phyloP scores from a whole-genome alignment of 2,888 invertebrate genomes.

The Xanthorhoe designata region DNA sequence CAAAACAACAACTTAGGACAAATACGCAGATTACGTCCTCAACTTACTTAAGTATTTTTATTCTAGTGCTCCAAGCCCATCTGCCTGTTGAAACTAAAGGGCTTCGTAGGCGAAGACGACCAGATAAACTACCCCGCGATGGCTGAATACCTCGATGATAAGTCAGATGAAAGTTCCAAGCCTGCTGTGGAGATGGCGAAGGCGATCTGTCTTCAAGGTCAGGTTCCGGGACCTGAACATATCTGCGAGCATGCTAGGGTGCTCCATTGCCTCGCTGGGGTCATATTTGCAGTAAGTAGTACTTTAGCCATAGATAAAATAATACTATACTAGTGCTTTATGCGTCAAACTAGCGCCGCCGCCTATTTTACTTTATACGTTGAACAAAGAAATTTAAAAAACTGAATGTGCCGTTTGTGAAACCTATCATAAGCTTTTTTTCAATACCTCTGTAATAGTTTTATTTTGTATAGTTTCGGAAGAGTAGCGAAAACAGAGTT shows the following conservation, averaged over 20 bases:
- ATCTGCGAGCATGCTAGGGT: constrained; percentile 64
- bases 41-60: constrained; percentile 2
- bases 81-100: constrained; percentile 63
- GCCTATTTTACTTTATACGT: no score
- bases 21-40: no score
- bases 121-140: constrained; percentile 57
- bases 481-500: no score
- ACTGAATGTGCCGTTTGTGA: no score
- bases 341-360: no score
- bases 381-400: no score
- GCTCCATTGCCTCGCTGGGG: constrained; percentile 58
- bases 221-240: constrained; percentile 54
- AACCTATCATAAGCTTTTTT: no score
- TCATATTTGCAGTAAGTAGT: constrained; percentile 56
- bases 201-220: constrained; percentile 53
- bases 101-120: constrained; percentile 56
- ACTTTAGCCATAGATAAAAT: no score
- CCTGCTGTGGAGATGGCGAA: constrained; percentile 54
- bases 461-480: no score
- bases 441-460: no score
- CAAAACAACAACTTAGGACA: no score
- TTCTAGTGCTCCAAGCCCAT: constrained; percentile 64
- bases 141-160: constrained; percentile 52
- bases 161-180: constrained; percentile 56
- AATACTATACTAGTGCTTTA: no score